Evolutionary conservation across 2,797 vertebrate genomes (phyloP).

Genomic region (Graptemys geographica): DNA sequence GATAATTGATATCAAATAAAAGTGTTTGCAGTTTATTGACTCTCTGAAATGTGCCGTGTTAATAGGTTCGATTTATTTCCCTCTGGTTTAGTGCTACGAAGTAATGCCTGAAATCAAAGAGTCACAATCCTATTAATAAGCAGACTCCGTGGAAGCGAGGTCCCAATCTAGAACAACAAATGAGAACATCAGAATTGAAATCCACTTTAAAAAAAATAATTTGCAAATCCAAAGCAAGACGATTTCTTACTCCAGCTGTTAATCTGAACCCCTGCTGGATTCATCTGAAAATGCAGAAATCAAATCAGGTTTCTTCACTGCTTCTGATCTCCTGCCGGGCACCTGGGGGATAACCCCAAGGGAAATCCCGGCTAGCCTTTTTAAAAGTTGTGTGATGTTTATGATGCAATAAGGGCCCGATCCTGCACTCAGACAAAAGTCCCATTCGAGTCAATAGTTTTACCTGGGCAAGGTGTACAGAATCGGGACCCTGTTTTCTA

Average conservation of each 20-base stretch:
- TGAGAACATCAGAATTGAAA: neutral
- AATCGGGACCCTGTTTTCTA: neutral
- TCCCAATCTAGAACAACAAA: too few species aligned
- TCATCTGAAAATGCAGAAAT: neutral
- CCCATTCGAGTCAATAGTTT: neutral
- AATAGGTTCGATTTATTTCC: neutral
- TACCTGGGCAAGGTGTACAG: neutral
- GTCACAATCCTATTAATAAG: neutral
- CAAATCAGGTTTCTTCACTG: neutral
- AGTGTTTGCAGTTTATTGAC: neutral
- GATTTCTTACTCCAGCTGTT: neutral
- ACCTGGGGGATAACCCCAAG: neutral
- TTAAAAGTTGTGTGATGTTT: neutral
- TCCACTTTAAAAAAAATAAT: neutral
- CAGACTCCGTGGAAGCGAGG: neutral
- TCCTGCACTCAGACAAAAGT: neutral
- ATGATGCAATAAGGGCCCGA: neutral
- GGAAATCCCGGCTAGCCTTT: neutral
- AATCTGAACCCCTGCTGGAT: neutral
- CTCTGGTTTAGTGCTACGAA: neutral
- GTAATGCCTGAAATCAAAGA: neutral
- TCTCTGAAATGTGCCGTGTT: neutral
- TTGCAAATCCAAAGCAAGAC: neutral
- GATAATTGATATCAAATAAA: neutral
- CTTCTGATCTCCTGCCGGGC: neutral